Percentiles rank a stretch among this genome's conserved stretches.
Evolutionary conservation across 2,888 invertebrate species (phyloP).

Genomic region (Polietes domitor): DNA sequence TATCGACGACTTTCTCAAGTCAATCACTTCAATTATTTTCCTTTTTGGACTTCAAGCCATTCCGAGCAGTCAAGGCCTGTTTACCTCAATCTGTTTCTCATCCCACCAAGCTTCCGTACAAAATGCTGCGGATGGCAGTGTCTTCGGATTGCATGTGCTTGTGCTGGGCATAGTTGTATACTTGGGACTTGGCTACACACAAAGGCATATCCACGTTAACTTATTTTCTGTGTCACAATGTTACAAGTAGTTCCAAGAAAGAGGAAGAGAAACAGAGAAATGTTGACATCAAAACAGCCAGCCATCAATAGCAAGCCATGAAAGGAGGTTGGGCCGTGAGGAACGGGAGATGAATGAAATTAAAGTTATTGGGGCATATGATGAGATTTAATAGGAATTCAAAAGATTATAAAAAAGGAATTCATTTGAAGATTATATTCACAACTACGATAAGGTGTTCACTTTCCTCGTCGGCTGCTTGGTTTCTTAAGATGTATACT

Average conservation of each 20-base stretch:
- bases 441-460: constrained; percentile 23
- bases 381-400: constrained; percentile 43
- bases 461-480: background rate
- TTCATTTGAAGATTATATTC: constrained; percentile 32
- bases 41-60: constrained; percentile 21
- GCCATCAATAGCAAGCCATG: background rate
- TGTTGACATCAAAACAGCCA: constrained; percentile 8
- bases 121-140: constrained; percentile 18
- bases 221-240: constrained; percentile 1
- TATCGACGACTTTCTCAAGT: constrained; percentile 26
- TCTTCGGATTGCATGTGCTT: background rate
- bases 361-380: constrained; percentile 34
- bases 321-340: background rate
- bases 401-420: constrained; percentile 9
- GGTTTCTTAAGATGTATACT: background rate
- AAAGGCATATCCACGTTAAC: no score
- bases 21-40: constrained; percentile 34
- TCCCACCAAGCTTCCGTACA: constrained; percentile 1
- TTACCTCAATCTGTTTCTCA: background rate
- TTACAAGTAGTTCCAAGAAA: constrained; percentile 10
- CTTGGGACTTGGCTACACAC: no score
- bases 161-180: no score
- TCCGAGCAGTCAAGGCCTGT: constrained; percentile 14
- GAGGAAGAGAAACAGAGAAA: background rate
- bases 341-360: no score